phyloP scores from a whole-genome alignment of 2,113 vertebrate species.

The Phalacrocorax aristotelis region DNA sequence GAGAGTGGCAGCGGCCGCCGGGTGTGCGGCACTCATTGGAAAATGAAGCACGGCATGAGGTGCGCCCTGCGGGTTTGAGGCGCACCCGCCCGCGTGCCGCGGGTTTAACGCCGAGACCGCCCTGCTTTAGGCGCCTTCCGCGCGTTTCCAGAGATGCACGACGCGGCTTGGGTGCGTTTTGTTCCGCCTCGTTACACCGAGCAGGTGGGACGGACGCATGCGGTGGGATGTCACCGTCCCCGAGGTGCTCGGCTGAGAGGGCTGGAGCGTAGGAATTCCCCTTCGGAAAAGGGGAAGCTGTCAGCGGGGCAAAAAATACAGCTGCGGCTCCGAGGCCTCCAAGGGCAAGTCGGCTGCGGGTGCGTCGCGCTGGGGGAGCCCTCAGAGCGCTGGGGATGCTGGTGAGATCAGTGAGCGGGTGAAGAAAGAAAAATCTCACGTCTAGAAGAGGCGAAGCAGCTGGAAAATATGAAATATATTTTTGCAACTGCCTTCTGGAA shows the following conservation, averaged over 20 bases:
- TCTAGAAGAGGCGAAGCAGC: not conserved
- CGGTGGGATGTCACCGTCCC: not conserved
- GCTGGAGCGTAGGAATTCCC: not conserved
- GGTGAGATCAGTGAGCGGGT: not conserved
- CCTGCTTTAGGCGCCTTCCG: too few species aligned
- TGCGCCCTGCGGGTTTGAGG: not conserved
- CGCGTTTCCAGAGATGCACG: rapidly evolving
- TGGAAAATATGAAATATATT: not conserved
- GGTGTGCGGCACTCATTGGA: not conserved
- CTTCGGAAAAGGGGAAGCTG: not conserved
- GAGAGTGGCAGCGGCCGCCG: not conserved
- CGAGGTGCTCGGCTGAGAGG: not conserved
- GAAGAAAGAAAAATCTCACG: not conserved
- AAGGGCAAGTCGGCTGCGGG: rapidly evolving
- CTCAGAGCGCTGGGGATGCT: not conserved
- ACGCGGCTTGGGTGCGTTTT: rapidly evolving
- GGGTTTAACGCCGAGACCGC: not conserved
- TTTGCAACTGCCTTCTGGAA: not conserved
- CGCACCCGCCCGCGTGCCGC: not conserved
- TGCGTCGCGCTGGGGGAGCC: rapidly evolving
- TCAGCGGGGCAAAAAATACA: too few species aligned
- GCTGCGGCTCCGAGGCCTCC: not conserved
- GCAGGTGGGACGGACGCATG: rapidly evolving
- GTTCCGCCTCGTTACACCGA: not conserved
- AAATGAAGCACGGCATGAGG: not conserved